These are phyloP conservation scores for Notolepis coatsorum DNA, from an alignment of 2,797 vertebrate genomes.

Conservation along the genomic window DNA sequence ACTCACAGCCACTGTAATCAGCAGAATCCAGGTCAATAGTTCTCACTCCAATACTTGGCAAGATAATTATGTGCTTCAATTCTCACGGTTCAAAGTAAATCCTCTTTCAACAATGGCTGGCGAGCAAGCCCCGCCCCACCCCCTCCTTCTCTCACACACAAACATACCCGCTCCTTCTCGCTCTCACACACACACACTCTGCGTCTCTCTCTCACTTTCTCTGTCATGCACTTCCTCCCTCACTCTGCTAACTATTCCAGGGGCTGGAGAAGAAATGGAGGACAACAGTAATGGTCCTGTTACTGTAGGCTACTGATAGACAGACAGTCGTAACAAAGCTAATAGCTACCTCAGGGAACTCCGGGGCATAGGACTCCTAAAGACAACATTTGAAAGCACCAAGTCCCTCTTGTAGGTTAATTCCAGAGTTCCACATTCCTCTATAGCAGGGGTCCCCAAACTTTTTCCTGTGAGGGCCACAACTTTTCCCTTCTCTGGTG, in stretches of 20 bases:
- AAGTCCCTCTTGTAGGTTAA: too few species aligned
- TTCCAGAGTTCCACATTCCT: too few species aligned
- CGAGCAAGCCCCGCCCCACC: slow-evolving; percentile 47
- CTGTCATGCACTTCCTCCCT: background rate
- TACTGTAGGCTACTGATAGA: too few species aligned
- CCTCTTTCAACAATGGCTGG: slow-evolving; percentile 60
- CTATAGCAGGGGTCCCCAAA: too few species aligned
- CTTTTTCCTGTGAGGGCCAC: too few species aligned
- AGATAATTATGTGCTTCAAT: slow-evolving; percentile 64
- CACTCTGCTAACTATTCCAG: too few species aligned
- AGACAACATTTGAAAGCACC: too few species aligned
- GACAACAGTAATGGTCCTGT: background rate
- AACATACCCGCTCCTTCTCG: background rate
- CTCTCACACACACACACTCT: slow-evolving; percentile 13
- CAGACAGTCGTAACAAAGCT: too few species aligned
- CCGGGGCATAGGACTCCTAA: too few species aligned
- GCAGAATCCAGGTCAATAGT: slow-evolving; percentile 42
- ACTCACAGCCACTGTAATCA: slow-evolving; percentile 29
- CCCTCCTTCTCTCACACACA: slow-evolving; percentile 23
- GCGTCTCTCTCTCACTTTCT: background rate
- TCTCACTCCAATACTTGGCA: slow-evolving; percentile 55
- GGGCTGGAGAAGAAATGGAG: background rate
- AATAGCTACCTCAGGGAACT: too few species aligned
- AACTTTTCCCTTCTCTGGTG: too few species aligned
- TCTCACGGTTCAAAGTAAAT: slow-evolving; percentile 57